These are phyloP conservation scores for Netelia virgata DNA, from an alignment of 2,888 invertebrate species.

Conservation along the genomic window DNA sequence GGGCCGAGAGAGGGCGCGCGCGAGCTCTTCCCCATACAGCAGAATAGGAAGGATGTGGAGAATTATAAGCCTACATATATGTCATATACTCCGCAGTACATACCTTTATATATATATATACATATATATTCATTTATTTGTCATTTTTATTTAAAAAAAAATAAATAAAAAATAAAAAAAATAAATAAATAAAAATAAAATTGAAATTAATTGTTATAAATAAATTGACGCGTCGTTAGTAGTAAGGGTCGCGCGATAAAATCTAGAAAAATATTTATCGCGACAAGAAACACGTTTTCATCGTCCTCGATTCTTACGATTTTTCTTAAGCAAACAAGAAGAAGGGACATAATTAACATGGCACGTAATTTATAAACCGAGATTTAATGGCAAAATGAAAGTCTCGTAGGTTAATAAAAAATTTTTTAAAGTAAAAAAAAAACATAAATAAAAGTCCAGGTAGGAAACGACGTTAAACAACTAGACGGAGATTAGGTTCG, in stretches of 20 bases:
- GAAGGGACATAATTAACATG: no score
- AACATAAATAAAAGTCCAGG: slow-evolving; percentile 63
- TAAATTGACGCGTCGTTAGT: not conserved
- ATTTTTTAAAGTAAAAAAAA: slow-evolving; percentile 36
- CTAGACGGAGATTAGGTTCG: slow-evolving; percentile 58
- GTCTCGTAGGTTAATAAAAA: no score
- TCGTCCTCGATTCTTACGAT: no score
- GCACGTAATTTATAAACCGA: no score
- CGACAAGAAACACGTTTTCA: no score
- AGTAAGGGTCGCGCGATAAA: no score
- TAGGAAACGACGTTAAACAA: slow-evolving; percentile 66
- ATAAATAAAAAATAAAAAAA: not conserved
- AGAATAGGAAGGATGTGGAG: slow-evolving; percentile 79
- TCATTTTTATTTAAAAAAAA: not conserved
- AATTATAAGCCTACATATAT: slow-evolving; percentile 70
- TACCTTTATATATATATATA: not conserved
- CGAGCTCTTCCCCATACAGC: slow-evolving; percentile 56
- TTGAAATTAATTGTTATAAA: not conserved
- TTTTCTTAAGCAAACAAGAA: no score
- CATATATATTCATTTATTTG: not conserved
- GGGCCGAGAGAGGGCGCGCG: slow-evolving; percentile 35
- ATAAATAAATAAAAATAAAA: not conserved
- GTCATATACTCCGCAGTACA: slow-evolving; percentile 1
- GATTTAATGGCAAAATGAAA: no score
- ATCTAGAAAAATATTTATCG: no score